Conservation (phyloP, 1,140 invertebrate genomes). For the Halesus radiatus region DNA sequence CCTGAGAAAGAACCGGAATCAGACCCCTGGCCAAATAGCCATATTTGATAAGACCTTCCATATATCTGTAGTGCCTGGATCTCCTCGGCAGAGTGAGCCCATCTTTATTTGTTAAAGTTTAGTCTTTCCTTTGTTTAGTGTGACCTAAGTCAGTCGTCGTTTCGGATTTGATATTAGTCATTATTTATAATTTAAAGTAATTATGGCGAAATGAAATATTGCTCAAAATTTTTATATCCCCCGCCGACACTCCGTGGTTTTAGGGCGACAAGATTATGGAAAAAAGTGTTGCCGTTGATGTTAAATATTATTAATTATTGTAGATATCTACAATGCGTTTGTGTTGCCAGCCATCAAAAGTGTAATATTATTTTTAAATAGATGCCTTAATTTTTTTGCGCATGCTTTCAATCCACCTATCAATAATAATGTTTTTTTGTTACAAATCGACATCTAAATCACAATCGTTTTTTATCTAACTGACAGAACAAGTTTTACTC, state of each 20-base stretch:
- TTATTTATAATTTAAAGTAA: conserved; percentile 25
- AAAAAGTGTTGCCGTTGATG: background rate
- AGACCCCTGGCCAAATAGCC: too few relatives aligned
- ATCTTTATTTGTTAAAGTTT: background rate
- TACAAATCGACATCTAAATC: too few relatives aligned
- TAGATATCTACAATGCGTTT: background rate
- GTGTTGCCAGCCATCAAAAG: background rate
- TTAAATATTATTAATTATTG: conserved; percentile 9
- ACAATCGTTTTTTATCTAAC: too few relatives aligned
- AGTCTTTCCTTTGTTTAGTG: conserved; percentile 25
- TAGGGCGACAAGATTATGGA: background rate
- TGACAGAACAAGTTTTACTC: too few relatives aligned
- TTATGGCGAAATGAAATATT: background rate
- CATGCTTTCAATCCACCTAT: background rate
- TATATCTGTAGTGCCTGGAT: too few relatives aligned
- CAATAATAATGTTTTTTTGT: background rate
- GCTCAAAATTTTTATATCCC: conserved; percentile 15
- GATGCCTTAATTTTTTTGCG: background rate
- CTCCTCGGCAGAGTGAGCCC: too few relatives aligned
- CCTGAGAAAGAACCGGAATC: too few relatives aligned
- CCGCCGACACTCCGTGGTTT: background rate
- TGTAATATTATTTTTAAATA: conserved; percentile 7
- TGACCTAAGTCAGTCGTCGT: conserved; percentile 23
- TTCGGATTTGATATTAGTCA: conserved; percentile 19
- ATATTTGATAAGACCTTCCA: too few relatives aligned